Base-by-base conservation (phyloP, 2,888 invertebrate genomes). In the Anoplius nigerrimus region DNA sequence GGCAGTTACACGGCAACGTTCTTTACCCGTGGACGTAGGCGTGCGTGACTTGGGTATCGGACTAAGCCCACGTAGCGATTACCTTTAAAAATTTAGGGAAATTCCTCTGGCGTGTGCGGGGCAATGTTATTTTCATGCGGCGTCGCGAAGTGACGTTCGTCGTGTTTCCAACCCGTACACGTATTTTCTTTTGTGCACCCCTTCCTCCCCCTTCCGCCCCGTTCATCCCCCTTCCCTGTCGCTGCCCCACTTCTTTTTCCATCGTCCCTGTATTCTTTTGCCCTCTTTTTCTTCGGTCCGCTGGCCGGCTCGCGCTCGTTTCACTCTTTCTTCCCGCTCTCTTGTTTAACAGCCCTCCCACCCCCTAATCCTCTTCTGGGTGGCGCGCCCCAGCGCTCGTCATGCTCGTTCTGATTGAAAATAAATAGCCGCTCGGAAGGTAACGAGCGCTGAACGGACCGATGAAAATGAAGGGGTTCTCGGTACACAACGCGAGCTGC, bases 21-120 rank as follows among this genome's bases (percentile, higher is more conserved):
- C 46, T 22, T 27, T 62, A 43, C 45, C 24, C 45, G 46, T 43
- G 58, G 43, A n/a, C n/a, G 45, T 45, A 27, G 15, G 53, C 55
- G 62, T 75, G 77, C 78, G 78, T 79, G 78, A 79, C 80, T 75
- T 71, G 78, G 72, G 34, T 79, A 76, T 79, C 62, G 69, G 68
- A 58, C 64, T 53, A 66, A 66, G 21, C 42, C 67, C 69, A 63
- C 68, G 69, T 73, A 75, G 69, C 78, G 78, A 80, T 79, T 80
- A 80, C 72, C 73, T 75, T 79, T 69, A 80, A 79, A 80, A 79
- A 79, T 79, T 79, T 79, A 80, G 59, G 66, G 68, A 80, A 79
- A 80, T 80, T 78, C 68, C 74, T 69, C 58, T 24, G 21, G 16
- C 15, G 43, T 43, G 63, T 58, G 18, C 48, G 58, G 48, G 62